Evolutionary conservation across 1,140 invertebrate species (phyloP).

Genomic region (Nephotettix cincticeps): DNA sequence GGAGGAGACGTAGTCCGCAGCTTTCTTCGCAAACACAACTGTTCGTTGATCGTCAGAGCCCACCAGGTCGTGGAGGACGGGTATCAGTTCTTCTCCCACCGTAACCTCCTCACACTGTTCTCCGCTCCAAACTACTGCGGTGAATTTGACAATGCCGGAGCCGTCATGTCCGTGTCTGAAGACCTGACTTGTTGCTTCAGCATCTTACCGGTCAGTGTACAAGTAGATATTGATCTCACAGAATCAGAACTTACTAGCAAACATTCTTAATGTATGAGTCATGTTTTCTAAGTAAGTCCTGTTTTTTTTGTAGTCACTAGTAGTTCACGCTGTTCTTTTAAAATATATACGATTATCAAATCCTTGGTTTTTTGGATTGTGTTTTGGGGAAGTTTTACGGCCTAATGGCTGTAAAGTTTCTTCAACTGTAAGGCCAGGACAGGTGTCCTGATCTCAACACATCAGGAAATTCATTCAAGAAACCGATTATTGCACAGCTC

Average conservation of each 20-base stretch:
- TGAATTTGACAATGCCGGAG: constrained; percentile 85
- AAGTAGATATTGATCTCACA: background rate
- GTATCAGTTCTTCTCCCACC: constrained; percentile 89
- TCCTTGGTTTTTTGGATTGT: too few relatives aligned
- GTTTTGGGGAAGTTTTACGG: too few relatives aligned
- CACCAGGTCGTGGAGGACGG: constrained; percentile 93
- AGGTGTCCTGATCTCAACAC: too few relatives aligned
- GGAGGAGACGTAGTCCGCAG: constrained; percentile 82
- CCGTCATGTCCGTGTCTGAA: constrained; percentile 76
- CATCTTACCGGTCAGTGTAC: constrained; percentile 34
- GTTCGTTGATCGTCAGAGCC: constrained; percentile 86
- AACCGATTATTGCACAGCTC: too few relatives aligned
- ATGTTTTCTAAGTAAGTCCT: background rate
- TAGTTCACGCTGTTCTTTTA: background rate
- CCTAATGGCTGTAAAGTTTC: too few relatives aligned
- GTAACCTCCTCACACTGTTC: constrained; percentile 91
- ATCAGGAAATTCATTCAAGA: too few relatives aligned
- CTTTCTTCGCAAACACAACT: constrained; percentile 81
- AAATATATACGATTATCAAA: too few relatives aligned
- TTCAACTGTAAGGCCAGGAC: too few relatives aligned
- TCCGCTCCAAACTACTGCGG: constrained; percentile 86
- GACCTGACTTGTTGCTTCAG: constrained; percentile 72
- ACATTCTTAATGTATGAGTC: background rate
- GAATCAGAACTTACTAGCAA: background rate
- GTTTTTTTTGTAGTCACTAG: background rate